Base-by-base conservation (phyloP, 2,113 vertebrate species). In the Cervus canadensis region DNA sequence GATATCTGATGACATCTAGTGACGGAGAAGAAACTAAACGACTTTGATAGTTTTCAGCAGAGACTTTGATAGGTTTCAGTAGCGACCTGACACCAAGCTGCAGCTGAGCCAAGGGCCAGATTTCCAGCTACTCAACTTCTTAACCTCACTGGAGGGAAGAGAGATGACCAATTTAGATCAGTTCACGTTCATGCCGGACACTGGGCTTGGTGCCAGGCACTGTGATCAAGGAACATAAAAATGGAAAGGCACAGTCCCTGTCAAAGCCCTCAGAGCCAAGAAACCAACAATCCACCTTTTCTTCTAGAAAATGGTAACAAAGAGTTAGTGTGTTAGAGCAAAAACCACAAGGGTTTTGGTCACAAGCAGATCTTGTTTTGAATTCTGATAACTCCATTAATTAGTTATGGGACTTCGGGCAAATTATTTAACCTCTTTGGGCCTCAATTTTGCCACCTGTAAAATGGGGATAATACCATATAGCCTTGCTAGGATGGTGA, bases 1-100 rank as follows among this genome's bases (percentile, higher is more conserved):
- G 36, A 43, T 84, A 84, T 81, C 52, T 91, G 48, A 93, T 94
- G 78, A 21, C 57, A 81, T 81, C 64, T 54, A 93, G 26, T 25
- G 25, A 93, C 48, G 21, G 74, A 96, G 56, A 95, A 90, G 91
- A 93, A 97, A 92, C 33, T n/a, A 95, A 93, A 56, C 13, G 64
- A 76, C 43, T 54, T 96, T 48, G 91, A 40, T 12, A 23, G 67
- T 74, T 74, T 82, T 93, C 71, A 78, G 7, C 43, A 40, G 33
- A 83, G 52, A 83, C 54, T 40, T 19, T 36, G 40, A 40, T 40
- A 23, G n/a, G n/a, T 71, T 78, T 95, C 78, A 71, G 9, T 64
- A 45, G 52, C 25, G 52, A 83, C 50, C 76, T 43, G 67, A 71
- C 64, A 92, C 40, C 17, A 83, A 23, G 3, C 1, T 60, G 6